A percentile compares a stretch with the other conserved stretches of the same genome.
Evolutionary conservation across 2,888 invertebrate species (phyloP).

Genomic region (Bugulina stolonifera): DNA sequence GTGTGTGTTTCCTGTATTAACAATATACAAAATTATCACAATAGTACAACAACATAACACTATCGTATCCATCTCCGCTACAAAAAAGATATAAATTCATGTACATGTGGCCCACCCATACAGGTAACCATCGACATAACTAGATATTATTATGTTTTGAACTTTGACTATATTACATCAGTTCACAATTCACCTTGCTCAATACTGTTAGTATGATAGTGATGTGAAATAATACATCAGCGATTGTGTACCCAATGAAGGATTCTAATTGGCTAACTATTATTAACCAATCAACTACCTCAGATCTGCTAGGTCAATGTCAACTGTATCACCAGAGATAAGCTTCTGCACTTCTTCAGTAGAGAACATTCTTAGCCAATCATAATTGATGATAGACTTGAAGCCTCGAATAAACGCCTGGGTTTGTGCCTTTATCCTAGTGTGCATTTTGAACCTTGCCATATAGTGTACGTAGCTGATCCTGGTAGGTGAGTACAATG

Average conservation of each 20-base stretch:
- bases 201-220: no score
- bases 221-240: background rate
- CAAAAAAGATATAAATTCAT: no score
- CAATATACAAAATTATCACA: background rate
- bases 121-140: no score
- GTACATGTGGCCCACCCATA: no score
- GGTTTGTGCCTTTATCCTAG: constrained; percentile 94
- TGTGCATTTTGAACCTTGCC: constrained; percentile 96
- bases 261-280: no score
- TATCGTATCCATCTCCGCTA: no score
- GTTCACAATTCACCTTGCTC: no score
- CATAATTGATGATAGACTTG: constrained; percentile 85
- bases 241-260: background rate
- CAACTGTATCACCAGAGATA: constrained; percentile 91
- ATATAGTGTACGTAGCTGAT: constrained; percentile 91
- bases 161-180: no score
- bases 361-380: constrained; percentile 90
- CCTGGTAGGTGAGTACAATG: no score
- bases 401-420: constrained; percentile 94
- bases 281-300: constrained; percentile 42
- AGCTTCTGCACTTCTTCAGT: constrained; percentile 90
- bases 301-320: constrained; percentile 68
- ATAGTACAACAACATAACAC: background rate
- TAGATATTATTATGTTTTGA: no score
- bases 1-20: constrained; percentile 65